phyloP scores from a whole-genome alignment of 2,113 vertebrate genomes.

The Acrocephalus kingi region DNA sequence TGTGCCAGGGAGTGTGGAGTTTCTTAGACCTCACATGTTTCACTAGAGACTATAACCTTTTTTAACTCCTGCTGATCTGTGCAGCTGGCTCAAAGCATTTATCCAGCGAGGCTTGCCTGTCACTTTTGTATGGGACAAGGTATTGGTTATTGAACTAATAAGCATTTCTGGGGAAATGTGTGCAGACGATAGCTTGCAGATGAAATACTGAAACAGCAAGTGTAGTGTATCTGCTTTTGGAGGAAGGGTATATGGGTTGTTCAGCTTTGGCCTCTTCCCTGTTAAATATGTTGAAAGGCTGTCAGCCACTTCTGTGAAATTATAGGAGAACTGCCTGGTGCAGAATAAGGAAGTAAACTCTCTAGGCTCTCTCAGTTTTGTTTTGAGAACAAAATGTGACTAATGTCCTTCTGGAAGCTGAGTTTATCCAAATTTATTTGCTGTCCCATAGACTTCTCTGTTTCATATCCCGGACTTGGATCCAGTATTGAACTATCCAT shows the following conservation, averaged over 20 bases:
- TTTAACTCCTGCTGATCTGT: neutral
- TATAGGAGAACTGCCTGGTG: neutral
- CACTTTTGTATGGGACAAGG: neutral
- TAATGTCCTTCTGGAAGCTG: neutral
- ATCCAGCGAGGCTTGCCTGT: neutral
- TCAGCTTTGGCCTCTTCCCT: neutral
- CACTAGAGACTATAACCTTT: neutral
- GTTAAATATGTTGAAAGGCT: neutral
- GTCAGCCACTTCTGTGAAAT: neutral
- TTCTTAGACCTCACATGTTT: conserved; percentile 20
- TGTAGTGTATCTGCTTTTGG: neutral
- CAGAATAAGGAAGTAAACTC: neutral
- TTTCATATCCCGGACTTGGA: neutral
- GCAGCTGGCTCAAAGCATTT: neutral
- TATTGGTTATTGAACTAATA: neutral
- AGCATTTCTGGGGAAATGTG: neutral
- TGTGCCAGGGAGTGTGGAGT: neutral
- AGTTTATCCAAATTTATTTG: neutral
- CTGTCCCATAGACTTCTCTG: neutral
- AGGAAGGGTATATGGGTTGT: neutral
- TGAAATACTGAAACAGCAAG: neutral
- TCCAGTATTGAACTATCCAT: neutral
- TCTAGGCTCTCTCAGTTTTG: neutral
- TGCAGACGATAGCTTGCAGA: neutral
- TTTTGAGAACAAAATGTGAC: neutral